These are phyloP conservation scores for Halisarca cf. caerulea DNA, from an alignment of 37 sponge, comb jelly and placozoan genomes.

Conservation along the genomic window DNA sequence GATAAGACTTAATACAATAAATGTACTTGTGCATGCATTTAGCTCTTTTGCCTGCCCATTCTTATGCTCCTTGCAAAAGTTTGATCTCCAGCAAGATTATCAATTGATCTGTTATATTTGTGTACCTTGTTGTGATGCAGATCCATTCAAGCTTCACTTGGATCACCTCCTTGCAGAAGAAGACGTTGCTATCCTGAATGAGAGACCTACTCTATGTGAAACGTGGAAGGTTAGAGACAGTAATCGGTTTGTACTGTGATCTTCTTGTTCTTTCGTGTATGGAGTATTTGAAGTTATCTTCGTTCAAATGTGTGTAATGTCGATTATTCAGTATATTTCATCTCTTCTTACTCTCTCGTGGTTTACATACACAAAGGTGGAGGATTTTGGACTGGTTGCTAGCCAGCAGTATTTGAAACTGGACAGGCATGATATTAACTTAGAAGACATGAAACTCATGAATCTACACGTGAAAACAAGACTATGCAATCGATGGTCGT, in stretches of 20 bases:
- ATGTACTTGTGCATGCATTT: too few species aligned
- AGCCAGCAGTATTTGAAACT: not conserved
- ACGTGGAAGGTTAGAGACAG: constrained; percentile 15
- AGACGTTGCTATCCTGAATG: constrained; percentile 27
- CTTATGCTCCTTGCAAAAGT: too few species aligned
- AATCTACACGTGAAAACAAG: constrained; percentile 29
- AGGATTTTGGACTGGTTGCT: not conserved
- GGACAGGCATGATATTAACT: not conserved
- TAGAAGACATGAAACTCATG: not conserved
- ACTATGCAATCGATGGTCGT: constrained; percentile 22
- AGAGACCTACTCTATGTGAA: constrained; percentile 18
- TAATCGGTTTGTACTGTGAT: too few species aligned
- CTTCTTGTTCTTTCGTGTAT: not conserved
- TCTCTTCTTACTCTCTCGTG: not conserved
- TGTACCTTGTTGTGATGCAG: constrained; percentile 13
- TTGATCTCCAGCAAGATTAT: too few species aligned
- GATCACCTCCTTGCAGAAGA: constrained; percentile 45
- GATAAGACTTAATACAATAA: too few species aligned
- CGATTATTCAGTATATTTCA: too few species aligned
- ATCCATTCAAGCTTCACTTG: constrained; percentile 62
- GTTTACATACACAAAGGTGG: not conserved
- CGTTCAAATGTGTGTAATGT: too few species aligned
- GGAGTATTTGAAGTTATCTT: too few species aligned
- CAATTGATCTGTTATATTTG: too few species aligned
- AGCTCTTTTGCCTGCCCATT: too few species aligned